A percentile compares a stretch with the other conserved stretches of the same genome.
Evolutionary conservation across 1,140 invertebrate species (phyloP).

Genomic region (Diorhabda carinulata): DNA sequence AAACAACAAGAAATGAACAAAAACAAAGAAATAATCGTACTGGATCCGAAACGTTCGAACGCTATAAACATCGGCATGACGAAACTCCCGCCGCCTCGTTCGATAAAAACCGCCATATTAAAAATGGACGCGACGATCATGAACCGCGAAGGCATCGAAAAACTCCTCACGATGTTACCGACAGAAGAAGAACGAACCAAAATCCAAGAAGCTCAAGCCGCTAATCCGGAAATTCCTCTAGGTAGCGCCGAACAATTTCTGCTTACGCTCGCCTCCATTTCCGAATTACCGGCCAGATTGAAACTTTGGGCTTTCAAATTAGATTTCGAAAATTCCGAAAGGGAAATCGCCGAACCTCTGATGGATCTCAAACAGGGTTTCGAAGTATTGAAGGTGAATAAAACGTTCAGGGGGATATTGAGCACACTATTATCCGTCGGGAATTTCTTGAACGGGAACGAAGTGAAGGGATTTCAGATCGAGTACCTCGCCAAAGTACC

Average conservation of each 20-base stretch:
- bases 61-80: slow-evolving; percentile 99
- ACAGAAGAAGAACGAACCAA: slow-evolving; percentile 93
- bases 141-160: slow-evolving; percentile 97
- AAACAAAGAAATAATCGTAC: slow-evolving; percentile 91
- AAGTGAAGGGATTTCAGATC: slow-evolving; percentile 95
- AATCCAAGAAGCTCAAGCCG: slow-evolving; percentile 90
- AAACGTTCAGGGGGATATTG: slow-evolving; percentile 92
- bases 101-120: slow-evolving; percentile 96
- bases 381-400: slow-evolving; percentile 82
- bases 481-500: slow-evolving; percentile 97
- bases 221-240: slow-evolving; percentile 91
- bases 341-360: slow-evolving; percentile 97
- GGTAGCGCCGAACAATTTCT: slow-evolving; percentile 98
- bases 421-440: slow-evolving; percentile 91
- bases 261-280: slow-evolving; percentile 91
- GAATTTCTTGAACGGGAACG: slow-evolving; percentile 93
- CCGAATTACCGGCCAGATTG: slow-evolving; percentile 88
- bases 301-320: slow-evolving; percentile 98
- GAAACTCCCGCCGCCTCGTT: slow-evolving; percentile 92
- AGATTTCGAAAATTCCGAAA: slow-evolving; percentile 95
- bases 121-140: slow-evolving; percentile 99
- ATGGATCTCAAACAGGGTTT: slow-evolving; percentile 98
- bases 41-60: slow-evolving; percentile 97
- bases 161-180: slow-evolving; percentile 96
- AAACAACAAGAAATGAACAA: slow-evolving; percentile 91